A percentile compares a stretch with the other conserved stretches of the same genome.
These are phyloP conservation scores for Bolinopsis microptera DNA, from an alignment of 37 sponge, comb jelly and placozoan species.

Conservation along the genomic window DNA sequence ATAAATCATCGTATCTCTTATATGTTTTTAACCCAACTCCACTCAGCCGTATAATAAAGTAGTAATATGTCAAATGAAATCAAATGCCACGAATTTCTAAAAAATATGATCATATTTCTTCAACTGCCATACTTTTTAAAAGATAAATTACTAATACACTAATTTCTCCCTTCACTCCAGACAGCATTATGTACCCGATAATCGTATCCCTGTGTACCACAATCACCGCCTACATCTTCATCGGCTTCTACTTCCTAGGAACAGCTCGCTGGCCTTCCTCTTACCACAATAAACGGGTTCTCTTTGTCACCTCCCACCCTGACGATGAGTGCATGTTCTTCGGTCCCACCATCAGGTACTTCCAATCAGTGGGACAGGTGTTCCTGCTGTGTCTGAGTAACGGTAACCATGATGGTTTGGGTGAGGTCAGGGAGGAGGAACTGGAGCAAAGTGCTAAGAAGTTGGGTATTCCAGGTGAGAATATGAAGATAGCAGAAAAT, in stretches of 20 bases:
- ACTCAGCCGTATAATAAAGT: too few relatives aligned
- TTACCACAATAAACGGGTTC: constrained; percentile 51
- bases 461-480: constrained; percentile 68
- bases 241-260: constrained; percentile 51
- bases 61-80: too few relatives aligned
- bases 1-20: too few relatives aligned
- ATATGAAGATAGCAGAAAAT: constrained; percentile 70
- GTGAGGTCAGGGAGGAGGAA: constrained; percentile 72
- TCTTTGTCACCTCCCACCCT: constrained; percentile 89
- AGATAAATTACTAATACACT: too few relatives aligned
- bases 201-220: constrained; percentile 1
- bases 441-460: constrained; percentile 68
- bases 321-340: constrained; percentile 99
- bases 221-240: constrained; percentile 26
- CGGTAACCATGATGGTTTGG: constrained; percentile 85
- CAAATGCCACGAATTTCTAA: too few relatives aligned
- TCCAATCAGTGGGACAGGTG: constrained; percentile 1
- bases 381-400: constrained; percentile 82
- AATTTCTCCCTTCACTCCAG: background rate
- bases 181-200: background rate
- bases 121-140: too few relatives aligned
- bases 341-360: constrained; percentile 77
- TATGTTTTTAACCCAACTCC: too few relatives aligned
- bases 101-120: too few relatives aligned
- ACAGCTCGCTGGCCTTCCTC: constrained; percentile 57